Evolutionary conservation across 1,140 invertebrate genomes (phyloP), one percentile per base, ranked within the genome.

Genomic region (Drosophila mauritiana): DNA sequence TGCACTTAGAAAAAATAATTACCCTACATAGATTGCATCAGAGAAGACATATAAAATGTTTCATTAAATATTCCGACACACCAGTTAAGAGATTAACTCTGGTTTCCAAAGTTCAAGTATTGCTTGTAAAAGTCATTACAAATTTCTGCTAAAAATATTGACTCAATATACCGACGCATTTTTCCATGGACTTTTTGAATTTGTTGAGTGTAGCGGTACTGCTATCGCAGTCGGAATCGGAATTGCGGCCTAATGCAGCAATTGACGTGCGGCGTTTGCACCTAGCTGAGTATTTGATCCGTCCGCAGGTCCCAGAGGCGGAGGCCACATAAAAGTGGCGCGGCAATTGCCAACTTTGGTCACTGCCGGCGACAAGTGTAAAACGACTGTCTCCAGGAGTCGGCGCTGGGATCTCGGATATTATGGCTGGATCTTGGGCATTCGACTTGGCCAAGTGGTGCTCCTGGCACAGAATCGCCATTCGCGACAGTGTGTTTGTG

Each of bases 281-380:
- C 84, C 84, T 89, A 73, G 42, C 73, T 67, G 59, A 52, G 61
- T 73, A 89, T 89, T 86, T 88, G 83, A 86, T 88, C 78, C 68
- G 51, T 80, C 59, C 78, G 82, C 56, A 48, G 68, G 68, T 88
- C 84, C 84, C 84, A 75, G 73, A 76, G 82, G 74, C 80, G 83
- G 74, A 80, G 83, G 84, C 59, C 76, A 79, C 77, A 89, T 89
- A 89, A 89, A 89, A 89, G 80, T 89, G 84, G 84, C 84, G 84
- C 84, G 84, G 84, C 84, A 89, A 83, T 89, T 89, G 84, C 84
- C 84, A 89, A 89, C 84, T 89, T 89, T 89, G 84, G 84, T 89
- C 80, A 88, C 86, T 84, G 84, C 73, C 85, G 84, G 84, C 84
- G 84, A 89, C 84, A 89, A 89, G 84, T 89, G 84, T 89, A 89